Conservation (phyloP, 2,113 vertebrate species). For the Odobenus rosmarus region DNA sequence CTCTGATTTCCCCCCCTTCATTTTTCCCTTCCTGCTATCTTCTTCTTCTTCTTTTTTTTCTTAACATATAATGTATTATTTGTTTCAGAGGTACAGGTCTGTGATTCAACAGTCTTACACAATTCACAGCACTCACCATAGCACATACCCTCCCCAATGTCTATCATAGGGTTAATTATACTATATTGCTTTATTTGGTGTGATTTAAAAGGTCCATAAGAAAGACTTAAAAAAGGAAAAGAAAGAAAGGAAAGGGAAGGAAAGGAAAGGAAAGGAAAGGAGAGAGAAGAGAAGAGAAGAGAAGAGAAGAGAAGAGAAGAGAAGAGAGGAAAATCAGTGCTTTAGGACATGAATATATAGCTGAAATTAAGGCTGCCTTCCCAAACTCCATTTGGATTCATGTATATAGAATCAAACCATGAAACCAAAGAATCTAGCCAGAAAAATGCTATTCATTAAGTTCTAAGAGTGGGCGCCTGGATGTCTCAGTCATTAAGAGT, state of each 20-base stretch:
- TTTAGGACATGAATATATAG: background rate
- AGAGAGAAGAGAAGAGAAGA: fast-evolving
- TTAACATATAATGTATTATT: too few relatives aligned
- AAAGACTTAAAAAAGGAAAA: too few relatives aligned
- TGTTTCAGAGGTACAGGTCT: too few relatives aligned
- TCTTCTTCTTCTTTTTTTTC: too few relatives aligned
- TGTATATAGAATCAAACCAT: background rate
- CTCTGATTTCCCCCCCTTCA: too few relatives aligned
- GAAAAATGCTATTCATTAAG: background rate
- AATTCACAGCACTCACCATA: too few relatives aligned
- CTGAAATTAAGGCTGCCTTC: background rate
- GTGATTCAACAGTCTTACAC: too few relatives aligned
- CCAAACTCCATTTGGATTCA: background rate
- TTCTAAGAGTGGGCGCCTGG: background rate
- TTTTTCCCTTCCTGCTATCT: too few relatives aligned
- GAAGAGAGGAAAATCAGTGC: background rate
- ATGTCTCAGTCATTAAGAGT: too few relatives aligned
- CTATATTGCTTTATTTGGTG: background rate
- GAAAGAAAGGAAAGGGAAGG: background rate
- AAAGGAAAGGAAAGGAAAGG: background rate
- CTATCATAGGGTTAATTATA: background rate
- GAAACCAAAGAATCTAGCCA: background rate
- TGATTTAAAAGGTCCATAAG: background rate
- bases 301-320: too few relatives aligned
- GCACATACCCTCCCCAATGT: too few relatives aligned